A percentile compares a stretch with the other conserved stretches of the same genome.
Conservation (phyloP, 1,140 invertebrate genomes). For the Drosophila varians region DNA sequence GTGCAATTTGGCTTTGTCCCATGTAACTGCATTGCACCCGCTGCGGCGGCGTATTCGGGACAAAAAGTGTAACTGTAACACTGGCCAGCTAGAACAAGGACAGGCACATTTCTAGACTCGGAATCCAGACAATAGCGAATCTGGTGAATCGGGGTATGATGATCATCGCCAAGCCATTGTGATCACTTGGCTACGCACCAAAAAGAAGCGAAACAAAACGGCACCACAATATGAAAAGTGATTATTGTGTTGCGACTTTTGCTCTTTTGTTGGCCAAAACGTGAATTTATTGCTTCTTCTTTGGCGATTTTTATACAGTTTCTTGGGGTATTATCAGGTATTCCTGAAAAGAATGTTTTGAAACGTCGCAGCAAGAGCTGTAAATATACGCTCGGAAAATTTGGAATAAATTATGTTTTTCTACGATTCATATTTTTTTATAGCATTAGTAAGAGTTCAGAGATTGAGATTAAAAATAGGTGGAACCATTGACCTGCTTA, state of each 20-base stretch:
- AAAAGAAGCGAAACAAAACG: conserved; percentile 24
- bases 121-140: conserved; percentile 29
- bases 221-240: conserved; percentile 40
- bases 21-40: conserved; percentile 49
- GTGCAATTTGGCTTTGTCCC: conserved; percentile 72
- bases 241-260: conserved; percentile 62
- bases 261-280: conserved; percentile 31
- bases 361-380: conserved; percentile 1
- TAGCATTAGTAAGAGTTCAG: too few relatives aligned
- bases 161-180: conserved; percentile 39
- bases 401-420: neutral
- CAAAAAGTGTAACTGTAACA: conserved; percentile 67
- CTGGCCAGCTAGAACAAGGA: conserved; percentile 17
- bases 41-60: conserved; percentile 61
- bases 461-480: too few relatives aligned
- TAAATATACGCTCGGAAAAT: neutral
- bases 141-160: conserved; percentile 37
- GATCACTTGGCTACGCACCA: conserved; percentile 46
- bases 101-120: neutral
- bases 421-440: too few relatives aligned
- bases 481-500: too few relatives aligned
- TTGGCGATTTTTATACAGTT: conserved; percentile 25
- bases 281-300: conserved; percentile 61
- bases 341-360: neutral
- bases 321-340: neutral